These are phyloP conservation scores for Metellina segmentata DNA, from an alignment of 2,888 invertebrate species.

Conservation along the genomic window DNA sequence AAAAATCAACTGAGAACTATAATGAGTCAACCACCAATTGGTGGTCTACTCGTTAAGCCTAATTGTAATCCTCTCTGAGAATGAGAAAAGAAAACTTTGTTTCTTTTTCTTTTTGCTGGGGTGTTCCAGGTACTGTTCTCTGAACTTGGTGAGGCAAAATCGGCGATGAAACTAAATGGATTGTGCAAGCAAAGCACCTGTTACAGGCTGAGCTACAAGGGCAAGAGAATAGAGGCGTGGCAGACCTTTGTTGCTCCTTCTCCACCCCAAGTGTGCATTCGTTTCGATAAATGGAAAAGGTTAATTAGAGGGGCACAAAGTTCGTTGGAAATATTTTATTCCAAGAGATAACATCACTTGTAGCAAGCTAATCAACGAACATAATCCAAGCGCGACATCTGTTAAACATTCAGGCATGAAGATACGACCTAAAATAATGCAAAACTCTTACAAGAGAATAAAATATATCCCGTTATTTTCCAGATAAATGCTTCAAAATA, in stretches of 20 bases:
- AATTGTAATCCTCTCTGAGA: constrained; percentile 44
- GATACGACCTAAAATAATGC: not conserved
- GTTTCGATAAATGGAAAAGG: not conserved
- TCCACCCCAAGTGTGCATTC: not conserved
- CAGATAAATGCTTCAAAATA: too few species aligned
- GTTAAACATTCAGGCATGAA: not conserved
- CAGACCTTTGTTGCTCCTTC: constrained; percentile 14
- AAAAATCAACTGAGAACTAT: not conserved
- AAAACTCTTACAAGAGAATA: too few species aligned
- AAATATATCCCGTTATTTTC: too few species aligned
- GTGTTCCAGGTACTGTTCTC: constrained; percentile 13
- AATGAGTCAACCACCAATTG: constrained; percentile 47
- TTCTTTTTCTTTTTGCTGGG: not conserved
- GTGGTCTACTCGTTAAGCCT: constrained; percentile 26
- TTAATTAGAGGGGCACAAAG: constrained; percentile 1
- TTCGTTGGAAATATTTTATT: not conserved
- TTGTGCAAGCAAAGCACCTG: constrained; percentile 44
- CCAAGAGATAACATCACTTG: not conserved
- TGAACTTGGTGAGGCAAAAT: constrained; percentile 1
- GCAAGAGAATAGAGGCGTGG: constrained; percentile 9
- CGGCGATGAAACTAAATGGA: not conserved
- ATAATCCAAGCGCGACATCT: not conserved
- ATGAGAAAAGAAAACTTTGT: constrained; percentile 24
- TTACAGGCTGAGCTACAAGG: constrained; percentile 10
- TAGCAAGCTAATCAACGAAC: not conserved